Evolutionary conservation across 2,113 vertebrate genomes (phyloP).

Genomic region (Microtus oregoni): DNA sequence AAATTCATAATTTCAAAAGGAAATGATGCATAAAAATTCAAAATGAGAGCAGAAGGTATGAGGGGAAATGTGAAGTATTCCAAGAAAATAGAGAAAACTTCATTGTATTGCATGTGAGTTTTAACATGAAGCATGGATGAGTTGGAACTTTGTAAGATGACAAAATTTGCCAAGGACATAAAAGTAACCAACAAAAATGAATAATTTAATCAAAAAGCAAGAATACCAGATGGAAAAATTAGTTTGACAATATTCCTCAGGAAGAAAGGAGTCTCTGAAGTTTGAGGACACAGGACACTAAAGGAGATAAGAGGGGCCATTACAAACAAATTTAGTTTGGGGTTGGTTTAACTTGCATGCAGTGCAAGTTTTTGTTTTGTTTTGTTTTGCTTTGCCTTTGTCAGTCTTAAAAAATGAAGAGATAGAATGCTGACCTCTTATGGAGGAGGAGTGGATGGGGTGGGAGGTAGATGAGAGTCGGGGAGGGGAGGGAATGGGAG

Average conservation of each 20-base stretch:
- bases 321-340: not conserved
- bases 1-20: not conserved
- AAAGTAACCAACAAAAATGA: not conserved
- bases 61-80: not conserved
- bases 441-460: too few relatives aligned
- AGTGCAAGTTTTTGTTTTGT: not conserved
- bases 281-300: not conserved
- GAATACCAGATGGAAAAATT: not conserved
- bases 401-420: not conserved
- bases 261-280: not conserved
- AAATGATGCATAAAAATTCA: not conserved
- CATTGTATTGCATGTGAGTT: not conserved
- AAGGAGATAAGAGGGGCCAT: not conserved
- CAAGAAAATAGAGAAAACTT: constrained; percentile 1
- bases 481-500: too few relatives aligned
- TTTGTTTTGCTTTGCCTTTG: not conserved
- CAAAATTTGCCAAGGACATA: not conserved
- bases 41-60: not conserved
- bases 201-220: not conserved
- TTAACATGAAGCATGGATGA: not conserved
- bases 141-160: not conserved
- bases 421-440: not conserved
- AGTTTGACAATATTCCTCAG: not conserved
- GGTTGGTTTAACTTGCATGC: not conserved
- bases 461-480: too few relatives aligned